phyloP scores from a whole-genome alignment of 2,797 vertebrate species.

The Salmo trutta region DNA sequence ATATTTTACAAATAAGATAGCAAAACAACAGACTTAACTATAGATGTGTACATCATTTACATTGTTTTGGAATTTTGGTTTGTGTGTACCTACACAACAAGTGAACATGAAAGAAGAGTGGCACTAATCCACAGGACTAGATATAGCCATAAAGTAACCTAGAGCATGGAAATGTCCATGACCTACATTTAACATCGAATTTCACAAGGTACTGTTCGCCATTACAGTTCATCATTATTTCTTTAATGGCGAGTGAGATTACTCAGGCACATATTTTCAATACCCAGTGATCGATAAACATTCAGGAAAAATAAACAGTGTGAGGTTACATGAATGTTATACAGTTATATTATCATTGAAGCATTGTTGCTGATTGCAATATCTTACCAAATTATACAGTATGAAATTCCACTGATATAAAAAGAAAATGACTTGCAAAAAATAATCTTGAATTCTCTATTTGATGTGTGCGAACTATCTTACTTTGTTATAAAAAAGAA shows the following conservation, averaged over 20 bases:
- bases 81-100: constrained; percentile 43
- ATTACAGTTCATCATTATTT: constrained; percentile 56
- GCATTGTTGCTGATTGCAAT: background rate
- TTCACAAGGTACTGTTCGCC: constrained; percentile 42
- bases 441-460: constrained; percentile 24
- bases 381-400: background rate
- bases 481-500: constrained; percentile 26
- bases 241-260: constrained; percentile 51
- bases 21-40: constrained; percentile 44
- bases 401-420: background rate
- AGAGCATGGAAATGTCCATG: constrained; percentile 43
- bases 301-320: constrained; percentile 33
- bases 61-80: constrained; percentile 30
- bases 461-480: background rate
- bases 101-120: constrained; percentile 46
- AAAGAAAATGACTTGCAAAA: constrained; percentile 33
- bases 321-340: constrained; percentile 28
- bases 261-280: constrained; percentile 68
- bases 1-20: constrained; percentile 41
- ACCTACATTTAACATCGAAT: constrained; percentile 48
- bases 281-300: constrained; percentile 14
- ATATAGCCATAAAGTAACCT: constrained; percentile 51
- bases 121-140: constrained; percentile 61
- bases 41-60: constrained; percentile 35
- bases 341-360: background rate